phyloP scores from a whole-genome alignment of 2,113 vertebrate genomes.

The Myodes glareolus region DNA sequence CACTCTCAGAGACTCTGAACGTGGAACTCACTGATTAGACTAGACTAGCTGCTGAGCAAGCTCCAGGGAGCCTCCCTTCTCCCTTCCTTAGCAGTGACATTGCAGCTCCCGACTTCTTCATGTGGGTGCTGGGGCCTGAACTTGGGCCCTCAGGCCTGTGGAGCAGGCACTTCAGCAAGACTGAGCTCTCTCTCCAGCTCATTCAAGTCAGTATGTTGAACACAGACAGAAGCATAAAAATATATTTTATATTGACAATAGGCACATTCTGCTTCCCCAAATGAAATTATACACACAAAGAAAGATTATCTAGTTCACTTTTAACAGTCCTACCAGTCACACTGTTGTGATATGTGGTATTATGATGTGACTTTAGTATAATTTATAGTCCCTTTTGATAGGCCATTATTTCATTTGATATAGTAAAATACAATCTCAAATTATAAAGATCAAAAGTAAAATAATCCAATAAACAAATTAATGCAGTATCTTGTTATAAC shows the following conservation, averaged over 20 bases:
- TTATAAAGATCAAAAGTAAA: neutral
- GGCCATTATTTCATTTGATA: neutral
- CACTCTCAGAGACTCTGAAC: neutral
- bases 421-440: neutral
- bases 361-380: neutral
- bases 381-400: neutral
- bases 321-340: constrained; percentile 20
- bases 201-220: constrained; percentile 39
- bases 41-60: neutral
- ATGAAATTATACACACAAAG: neutral
- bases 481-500: neutral
- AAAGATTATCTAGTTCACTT: constrained; percentile 35
- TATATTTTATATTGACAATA: neutral
- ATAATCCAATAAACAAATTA: neutral
- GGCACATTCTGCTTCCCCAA: neutral
- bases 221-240: neutral
- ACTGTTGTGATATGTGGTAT: neutral
- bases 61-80: neutral
- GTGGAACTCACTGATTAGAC: neutral
- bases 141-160: neutral
- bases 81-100: neutral
- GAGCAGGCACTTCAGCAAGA: too few relatives aligned
- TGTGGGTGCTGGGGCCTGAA: neutral
- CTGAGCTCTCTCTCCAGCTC: neutral
- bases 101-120: neutral